Percentiles rank a stretch among this genome's conserved stretches.
These are phyloP conservation scores for Rhynchotus rufescens DNA, from an alignment of 2,797 vertebrate species.

Conservation along the genomic window DNA sequence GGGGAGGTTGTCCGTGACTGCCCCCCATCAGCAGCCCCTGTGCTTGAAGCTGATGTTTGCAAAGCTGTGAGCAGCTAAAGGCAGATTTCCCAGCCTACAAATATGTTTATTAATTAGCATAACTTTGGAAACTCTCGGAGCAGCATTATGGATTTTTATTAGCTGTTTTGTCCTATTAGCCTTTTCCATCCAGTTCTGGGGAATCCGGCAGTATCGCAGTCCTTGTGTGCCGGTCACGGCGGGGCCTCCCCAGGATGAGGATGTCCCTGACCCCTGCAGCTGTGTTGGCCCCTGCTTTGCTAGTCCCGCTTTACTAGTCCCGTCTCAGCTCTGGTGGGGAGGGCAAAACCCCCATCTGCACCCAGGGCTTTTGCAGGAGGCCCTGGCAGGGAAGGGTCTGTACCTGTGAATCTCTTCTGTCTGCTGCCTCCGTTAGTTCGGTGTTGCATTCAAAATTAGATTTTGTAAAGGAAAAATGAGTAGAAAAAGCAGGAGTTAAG, in stretches of 20 bases:
- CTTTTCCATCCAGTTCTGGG: neutral
- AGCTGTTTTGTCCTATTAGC: neutral
- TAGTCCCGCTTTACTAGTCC: neutral
- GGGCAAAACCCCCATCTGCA: neutral
- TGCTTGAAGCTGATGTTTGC: neutral
- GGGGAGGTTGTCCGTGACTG: neutral
- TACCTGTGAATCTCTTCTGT: neutral
- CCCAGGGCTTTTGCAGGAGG: neutral
- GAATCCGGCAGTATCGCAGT: neutral
- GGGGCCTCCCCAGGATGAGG: neutral
- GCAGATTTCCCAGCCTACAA: neutral
- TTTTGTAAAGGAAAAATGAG: neutral
- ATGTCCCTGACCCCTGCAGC: neutral
- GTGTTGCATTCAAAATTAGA: neutral
- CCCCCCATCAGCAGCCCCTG: neutral
- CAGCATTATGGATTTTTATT: neutral
- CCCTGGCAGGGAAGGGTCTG: neutral
- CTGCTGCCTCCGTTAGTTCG: neutral
- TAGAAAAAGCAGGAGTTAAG: neutral
- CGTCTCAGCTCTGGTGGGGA: neutral
- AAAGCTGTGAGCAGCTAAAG: neutral
- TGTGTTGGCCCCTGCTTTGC: neutral
- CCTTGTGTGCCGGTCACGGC: neutral
- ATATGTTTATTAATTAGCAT: neutral
- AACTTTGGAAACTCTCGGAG: neutral